Evolutionary conservation across 2,113 vertebrate genomes (phyloP).

Genomic region (Dasypus novemcinctus): DNA sequence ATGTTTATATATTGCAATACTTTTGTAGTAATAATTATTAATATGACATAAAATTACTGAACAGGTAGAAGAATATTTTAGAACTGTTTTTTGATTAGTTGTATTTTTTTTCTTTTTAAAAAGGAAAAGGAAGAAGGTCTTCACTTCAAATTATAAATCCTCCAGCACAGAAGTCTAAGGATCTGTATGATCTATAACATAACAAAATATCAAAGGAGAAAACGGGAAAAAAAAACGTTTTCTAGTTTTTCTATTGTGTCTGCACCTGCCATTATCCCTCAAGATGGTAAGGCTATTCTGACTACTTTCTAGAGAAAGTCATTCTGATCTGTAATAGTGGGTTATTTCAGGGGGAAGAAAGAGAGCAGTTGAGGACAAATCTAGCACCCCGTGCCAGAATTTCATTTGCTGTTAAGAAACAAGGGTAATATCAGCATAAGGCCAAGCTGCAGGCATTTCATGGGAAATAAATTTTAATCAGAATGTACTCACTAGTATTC

Average conservation of each 20-base stretch:
- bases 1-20: background rate
- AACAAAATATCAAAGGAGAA: background rate
- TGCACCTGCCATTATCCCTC: background rate
- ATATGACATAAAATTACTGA: background rate
- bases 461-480: slow-evolving; percentile 71
- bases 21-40: background rate
- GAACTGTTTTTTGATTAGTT: background rate
- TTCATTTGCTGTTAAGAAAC: slow-evolving; percentile 56
- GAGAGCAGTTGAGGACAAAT: slow-evolving; percentile 9
- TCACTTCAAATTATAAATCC: slow-evolving; percentile 1
- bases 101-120: background rate
- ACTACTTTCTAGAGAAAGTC: slow-evolving; percentile 5
- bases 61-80: background rate
- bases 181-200: background rate
- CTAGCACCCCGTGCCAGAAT: slow-evolving; percentile 18
- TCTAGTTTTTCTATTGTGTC: background rate
- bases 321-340: background rate
- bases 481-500: slow-evolving; percentile 67
- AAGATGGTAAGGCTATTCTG: background rate
- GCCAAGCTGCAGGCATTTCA: slow-evolving; percentile 65
- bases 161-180: background rate
- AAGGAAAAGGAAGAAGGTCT: background rate
- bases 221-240: background rate
- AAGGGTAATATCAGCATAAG: slow-evolving; percentile 14
- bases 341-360: background rate